These are phyloP conservation scores for Margarornis squamiger DNA, from an alignment of 2,797 vertebrate genomes.

Conservation along the genomic window DNA sequence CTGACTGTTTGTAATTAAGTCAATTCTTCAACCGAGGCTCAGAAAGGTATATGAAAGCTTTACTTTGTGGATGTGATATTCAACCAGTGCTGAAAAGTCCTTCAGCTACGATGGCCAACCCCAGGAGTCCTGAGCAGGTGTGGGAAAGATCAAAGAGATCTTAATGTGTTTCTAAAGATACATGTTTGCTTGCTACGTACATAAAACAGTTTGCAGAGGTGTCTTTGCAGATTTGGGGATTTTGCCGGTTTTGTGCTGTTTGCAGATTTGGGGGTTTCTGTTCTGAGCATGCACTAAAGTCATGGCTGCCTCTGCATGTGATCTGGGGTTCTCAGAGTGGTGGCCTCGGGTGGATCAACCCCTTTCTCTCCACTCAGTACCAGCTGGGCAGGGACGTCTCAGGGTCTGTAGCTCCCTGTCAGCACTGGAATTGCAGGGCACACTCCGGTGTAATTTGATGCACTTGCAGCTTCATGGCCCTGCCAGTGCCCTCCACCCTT, in stretches of 20 bases:
- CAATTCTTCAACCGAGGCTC: neutral
- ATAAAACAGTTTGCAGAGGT: neutral
- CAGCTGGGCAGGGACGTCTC: neutral
- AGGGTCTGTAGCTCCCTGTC: neutral
- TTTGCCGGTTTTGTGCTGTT: neutral
- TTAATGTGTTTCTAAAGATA: neutral
- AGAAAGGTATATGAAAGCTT: neutral
- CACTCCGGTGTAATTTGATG: neutral
- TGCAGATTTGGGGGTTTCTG: conserved; percentile 4
- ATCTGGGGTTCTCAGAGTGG: neutral
- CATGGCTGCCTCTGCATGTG: accelerated
- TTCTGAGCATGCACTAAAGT: neutral
- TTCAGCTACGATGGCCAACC: neutral
- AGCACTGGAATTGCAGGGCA: neutral
- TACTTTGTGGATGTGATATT: neutral
- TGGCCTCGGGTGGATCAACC: neutral
- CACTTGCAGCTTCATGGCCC: neutral
- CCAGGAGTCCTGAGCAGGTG: neutral
- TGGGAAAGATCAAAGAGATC: neutral
- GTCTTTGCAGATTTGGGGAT: conserved; percentile 11
- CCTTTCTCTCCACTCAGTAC: neutral
- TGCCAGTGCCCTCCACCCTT: neutral
- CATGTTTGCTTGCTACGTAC: accelerated
- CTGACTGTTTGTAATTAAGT: neutral
- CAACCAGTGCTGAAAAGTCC: neutral